These are phyloP conservation scores for Contarinia nasturtii DNA, from an alignment of 1,140 invertebrate genomes.

Conservation along the genomic window DNA sequence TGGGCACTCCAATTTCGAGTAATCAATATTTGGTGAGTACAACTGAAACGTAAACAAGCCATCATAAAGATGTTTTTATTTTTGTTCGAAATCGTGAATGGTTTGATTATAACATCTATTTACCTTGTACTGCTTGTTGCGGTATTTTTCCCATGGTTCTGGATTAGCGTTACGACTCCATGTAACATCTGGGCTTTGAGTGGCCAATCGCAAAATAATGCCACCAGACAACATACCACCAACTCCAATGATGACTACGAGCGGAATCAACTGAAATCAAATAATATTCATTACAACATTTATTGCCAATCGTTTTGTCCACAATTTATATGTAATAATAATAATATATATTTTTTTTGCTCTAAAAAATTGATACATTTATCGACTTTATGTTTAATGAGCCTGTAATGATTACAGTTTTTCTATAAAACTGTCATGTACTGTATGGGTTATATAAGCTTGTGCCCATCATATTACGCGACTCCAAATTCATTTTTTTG, in stretches of 20 bases:
- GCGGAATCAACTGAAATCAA: slow-evolving; percentile 46
- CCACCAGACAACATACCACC: slow-evolving; percentile 36
- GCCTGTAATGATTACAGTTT: too few relatives aligned
- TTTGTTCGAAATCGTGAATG: neutral
- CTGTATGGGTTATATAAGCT: neutral
- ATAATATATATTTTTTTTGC: neutral
- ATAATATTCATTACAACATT: slow-evolving; percentile 4
- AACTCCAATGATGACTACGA: slow-evolving; percentile 47
- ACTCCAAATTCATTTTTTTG: too few relatives aligned
- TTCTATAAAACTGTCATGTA: too few relatives aligned
- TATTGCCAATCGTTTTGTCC: slow-evolving; percentile 3
- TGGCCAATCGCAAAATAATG: slow-evolving; percentile 49
- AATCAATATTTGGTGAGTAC: slow-evolving; percentile 41
- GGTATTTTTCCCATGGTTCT: slow-evolving; percentile 63
- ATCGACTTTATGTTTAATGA: neutral
- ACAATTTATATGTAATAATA: neutral
- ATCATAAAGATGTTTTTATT: slow-evolving; percentile 4
- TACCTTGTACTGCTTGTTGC: slow-evolving; percentile 67
- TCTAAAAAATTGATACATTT: too few relatives aligned
- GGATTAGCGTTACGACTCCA: slow-evolving; percentile 50
- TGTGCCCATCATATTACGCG: neutral
- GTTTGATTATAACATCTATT: neutral
- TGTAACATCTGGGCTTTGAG: slow-evolving; percentile 55
- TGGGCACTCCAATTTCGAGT: slow-evolving; percentile 34
- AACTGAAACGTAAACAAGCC: slow-evolving; percentile 39